Conservation (phyloP, 1,140 invertebrate genomes). For the Drosophila orena region DNA sequence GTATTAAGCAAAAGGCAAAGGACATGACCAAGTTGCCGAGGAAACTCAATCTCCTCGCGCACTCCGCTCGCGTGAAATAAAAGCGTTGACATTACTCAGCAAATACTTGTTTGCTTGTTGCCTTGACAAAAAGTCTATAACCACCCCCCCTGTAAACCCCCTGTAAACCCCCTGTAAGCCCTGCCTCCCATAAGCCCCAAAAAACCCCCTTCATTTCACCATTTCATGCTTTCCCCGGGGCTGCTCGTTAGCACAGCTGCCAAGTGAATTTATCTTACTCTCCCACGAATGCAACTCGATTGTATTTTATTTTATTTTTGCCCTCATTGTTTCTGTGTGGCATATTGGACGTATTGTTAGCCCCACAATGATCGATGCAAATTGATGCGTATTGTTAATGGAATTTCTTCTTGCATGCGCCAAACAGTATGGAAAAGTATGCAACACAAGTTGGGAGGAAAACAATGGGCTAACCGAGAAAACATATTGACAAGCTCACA, state of each 20-base stretch:
- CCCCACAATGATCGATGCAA: slow-evolving; percentile 78
- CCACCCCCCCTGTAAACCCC: too few relatives aligned
- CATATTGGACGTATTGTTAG: slow-evolving; percentile 78
- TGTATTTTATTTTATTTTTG: slow-evolving; percentile 44
- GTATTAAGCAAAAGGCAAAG: slow-evolving; percentile 75
- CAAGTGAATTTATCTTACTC: slow-evolving; percentile 77
- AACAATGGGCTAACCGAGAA: background rate
- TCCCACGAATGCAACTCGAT: slow-evolving; percentile 62
- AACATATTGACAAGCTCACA: background rate
- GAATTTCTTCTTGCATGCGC: slow-evolving; percentile 38
- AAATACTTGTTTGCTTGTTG: slow-evolving; percentile 46
- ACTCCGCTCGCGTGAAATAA: slow-evolving; percentile 44
- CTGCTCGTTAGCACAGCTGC: slow-evolving; percentile 78
- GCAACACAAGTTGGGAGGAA: slow-evolving; percentile 14
- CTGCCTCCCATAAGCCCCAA: too few relatives aligned
- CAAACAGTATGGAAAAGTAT: background rate
- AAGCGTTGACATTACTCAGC: slow-evolving; percentile 69
- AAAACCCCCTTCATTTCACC: slow-evolving; percentile 1
- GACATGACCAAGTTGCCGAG: slow-evolving; percentile 17
- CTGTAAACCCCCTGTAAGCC: too few relatives aligned
- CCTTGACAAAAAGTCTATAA: slow-evolving; percentile 55
- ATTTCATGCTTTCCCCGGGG: slow-evolving; percentile 19
- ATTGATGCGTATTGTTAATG: slow-evolving; percentile 79
- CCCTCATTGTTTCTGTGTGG: slow-evolving; percentile 51
- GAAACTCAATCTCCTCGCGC: slow-evolving; percentile 27